These are phyloP conservation scores for Sinodicranocentrus sp. DNA, from an alignment of 2,888 invertebrate genomes.

Conservation along the genomic window DNA sequence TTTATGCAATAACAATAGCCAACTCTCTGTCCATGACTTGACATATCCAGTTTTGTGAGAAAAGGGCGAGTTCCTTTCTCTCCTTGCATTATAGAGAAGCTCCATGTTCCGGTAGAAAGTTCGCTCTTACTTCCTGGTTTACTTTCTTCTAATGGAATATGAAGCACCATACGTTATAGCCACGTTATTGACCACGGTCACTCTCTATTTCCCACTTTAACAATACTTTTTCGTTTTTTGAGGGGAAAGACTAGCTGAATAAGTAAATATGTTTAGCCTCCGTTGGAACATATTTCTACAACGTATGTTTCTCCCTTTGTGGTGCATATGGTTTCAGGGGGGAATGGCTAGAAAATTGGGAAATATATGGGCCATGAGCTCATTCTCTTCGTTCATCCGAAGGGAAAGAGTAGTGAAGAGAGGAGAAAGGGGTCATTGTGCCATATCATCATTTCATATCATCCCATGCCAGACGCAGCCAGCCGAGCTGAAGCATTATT, in stretches of 20 bases:
- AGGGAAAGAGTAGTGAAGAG: constrained; percentile 36
- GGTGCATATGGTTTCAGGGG: constrained; percentile 1
- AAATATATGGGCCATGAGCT: constrained; percentile 59
- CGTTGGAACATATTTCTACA: not conserved
- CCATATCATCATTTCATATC: constrained; percentile 68
- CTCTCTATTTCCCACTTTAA: constrained; percentile 16
- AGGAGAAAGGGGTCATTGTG: constrained; percentile 68
- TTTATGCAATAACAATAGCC: constrained; percentile 59
- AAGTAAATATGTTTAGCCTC: constrained; percentile 1
- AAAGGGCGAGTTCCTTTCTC: not conserved
- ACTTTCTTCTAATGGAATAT: constrained; percentile 23
- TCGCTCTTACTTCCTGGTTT: constrained; percentile 23
- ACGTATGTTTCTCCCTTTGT: not conserved
- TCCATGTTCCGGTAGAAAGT: constrained; percentile 35
- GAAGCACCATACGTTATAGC: constrained; percentile 8
- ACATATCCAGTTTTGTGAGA: not conserved
- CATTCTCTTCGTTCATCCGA: constrained; percentile 49
- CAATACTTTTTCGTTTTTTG: too few species aligned
- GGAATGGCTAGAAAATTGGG: constrained; percentile 40
- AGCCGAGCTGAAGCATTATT: constrained; percentile 40
- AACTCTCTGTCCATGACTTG: not conserved
- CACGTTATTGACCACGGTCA: constrained; percentile 50
- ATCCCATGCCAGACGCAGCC: constrained; percentile 61
- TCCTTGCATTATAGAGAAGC: not conserved
- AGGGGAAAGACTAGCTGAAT: constrained; percentile 13